Percentiles rank a stretch among this genome's conserved stretches.
phyloP scores from a whole-genome alignment of 2,888 invertebrate genomes.

The Zootermopsis nevadensis region DNA sequence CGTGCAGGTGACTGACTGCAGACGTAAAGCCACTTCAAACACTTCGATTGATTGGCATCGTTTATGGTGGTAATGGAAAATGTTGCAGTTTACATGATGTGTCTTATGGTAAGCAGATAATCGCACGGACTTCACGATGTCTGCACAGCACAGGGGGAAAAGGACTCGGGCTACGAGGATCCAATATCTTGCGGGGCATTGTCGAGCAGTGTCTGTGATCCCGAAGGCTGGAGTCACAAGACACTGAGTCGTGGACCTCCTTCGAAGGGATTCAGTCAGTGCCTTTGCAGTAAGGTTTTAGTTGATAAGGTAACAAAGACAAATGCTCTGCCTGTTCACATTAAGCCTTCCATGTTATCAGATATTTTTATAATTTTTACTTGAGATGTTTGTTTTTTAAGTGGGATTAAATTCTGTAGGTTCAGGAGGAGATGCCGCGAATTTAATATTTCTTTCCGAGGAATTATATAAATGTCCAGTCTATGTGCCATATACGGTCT shows the following conservation, averaged over 20 bases:
- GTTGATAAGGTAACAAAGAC: constrained; percentile 4
- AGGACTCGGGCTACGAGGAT: neutral
- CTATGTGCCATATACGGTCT: constrained; percentile 19
- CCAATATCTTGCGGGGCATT: neutral
- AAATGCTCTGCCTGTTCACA: constrained; percentile 18
- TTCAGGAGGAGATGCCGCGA: neutral
- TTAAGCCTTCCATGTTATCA: neutral
- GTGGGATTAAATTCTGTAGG: constrained; percentile 5
- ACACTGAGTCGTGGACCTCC: neutral
- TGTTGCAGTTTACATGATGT: neutral
- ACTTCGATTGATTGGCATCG: too few species aligned
- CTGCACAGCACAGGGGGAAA: neutral
- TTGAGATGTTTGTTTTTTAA: neutral
- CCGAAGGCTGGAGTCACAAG: neutral
- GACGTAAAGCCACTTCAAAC: too few species aligned
- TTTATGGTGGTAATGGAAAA: too few species aligned
- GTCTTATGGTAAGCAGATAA: neutral
- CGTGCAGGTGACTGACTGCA: too few species aligned
- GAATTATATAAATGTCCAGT: neutral
- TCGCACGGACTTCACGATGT: neutral
- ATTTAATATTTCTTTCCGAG: neutral
- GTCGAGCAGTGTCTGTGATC: constrained; percentile 9
- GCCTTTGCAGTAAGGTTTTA: constrained; percentile 10
- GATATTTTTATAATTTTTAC: constrained; percentile 29
- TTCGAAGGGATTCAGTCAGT: neutral